Evolutionary conservation across 1,140 invertebrate genomes (phyloP), one percentile per base, ranked within the genome.

Genomic region (Agrilus planipennis): DNA sequence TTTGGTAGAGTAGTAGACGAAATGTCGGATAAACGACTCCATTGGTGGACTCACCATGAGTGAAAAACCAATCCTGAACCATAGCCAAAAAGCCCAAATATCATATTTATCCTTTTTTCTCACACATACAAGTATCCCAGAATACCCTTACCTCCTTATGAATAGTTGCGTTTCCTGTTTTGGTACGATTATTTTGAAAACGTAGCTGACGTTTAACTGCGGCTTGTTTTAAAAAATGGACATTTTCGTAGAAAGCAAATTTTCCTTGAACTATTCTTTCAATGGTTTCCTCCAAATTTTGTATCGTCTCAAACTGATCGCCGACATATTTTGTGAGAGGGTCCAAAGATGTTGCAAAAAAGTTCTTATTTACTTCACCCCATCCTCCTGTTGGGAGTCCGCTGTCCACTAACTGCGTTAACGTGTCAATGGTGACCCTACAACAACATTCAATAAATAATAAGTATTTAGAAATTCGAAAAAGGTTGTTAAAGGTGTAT

Each of bases 201-300:
- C 30, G 49, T 44, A 49, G 58, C 51, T 76, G 73, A 9, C 69
- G 60, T 38, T 65, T 70, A 1, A 76, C 72, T 21, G 74, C 69
- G 1, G 76, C 57, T 49, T 79, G 68, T 41, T 76, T 73, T 10
- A 88, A 55, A 49, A 74, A 79, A 55, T 81, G 73, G n/a, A 74
- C 65, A 56, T 84, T 88, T 51, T 87, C 84, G 50, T 84, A 89
- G 47, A 85, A 85, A 6, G 79, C 79, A 46, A 82, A 81, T 11
- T 64, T 57, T 23, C 83, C 84, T 50, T 70, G 64, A 0, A 77
- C 72, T 2, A 89, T 77, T 51, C 64, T 65, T 20, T 70, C 61
- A 0, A 80, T 69, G 9, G 76, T 71, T 41, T 71, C 62, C 0
- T 75, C 60, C 10, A 70, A 71, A 39, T 75, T 59, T 20, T 68